Evolutionary conservation across 30 jellyfish, hydroid and myxozoan species (phyloP), one percentile per base, ranked within the genome.

Genomic region (Aurelia aurita complex sp. Pacific): DNA sequence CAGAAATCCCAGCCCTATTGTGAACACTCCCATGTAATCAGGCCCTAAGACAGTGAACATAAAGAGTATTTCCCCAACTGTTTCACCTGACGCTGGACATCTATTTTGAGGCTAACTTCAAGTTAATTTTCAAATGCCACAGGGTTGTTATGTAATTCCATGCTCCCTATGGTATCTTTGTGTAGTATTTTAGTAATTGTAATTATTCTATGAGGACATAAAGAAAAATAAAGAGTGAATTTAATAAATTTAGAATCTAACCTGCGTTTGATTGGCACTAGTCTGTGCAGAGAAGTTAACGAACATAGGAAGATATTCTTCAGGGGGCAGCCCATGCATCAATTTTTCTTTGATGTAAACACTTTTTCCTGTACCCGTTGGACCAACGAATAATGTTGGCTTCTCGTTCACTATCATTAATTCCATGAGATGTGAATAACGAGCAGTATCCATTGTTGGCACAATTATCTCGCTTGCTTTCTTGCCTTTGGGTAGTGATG

Each of bases 391-490:
- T 76, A 93, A 69, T 33, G 92, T 89, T 12, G 98, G 98, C 80
- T 63, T 83, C 42, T 93, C 76, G 67, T 93, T 77, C 23, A 73
- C 85, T 50, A 93, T 46, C 96, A 93, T 74, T 61, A 93, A 74
- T 10, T 87, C 98, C 98, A 94, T 89, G 73, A 94, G 88, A 71
- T 90, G 87, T 7, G 97, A 94, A 74, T 90, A 94, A 15, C 97
- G 98, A 43, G 97, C 99, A 12, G 99, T 94, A 82, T 94, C 99
- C 97, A 89, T 90, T 15, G 99, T 94, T 10, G 99, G 97, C 29
- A 94, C 99, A 55, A 94, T 94, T 12, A 94, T 85, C 51, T 94
- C 98, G 32, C 83, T 79, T 1, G 86, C 83, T 76, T 93, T 93
- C 79, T 87, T 83, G 50, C 97, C 97, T 63, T 87, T 81, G 19